Percentiles rank a stretch among this genome's conserved stretches.
Conservation (phyloP, 2,888 invertebrate species). For the Agriopis leucophaearia region DNA sequence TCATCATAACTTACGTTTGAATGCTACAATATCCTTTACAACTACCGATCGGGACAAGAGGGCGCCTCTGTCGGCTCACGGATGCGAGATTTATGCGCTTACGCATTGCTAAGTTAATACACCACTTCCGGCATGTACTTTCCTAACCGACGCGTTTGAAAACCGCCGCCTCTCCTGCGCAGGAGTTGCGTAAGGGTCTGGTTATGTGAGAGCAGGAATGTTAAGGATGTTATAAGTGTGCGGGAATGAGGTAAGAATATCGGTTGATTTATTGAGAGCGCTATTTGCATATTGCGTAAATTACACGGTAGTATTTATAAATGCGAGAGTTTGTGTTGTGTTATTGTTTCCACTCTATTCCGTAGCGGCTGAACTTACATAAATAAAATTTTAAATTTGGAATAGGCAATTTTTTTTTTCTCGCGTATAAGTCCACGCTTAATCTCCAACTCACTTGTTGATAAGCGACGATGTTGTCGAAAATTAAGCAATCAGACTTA, state of each 20-base stretch:
- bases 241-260: constrained; percentile 3
- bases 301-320: background rate
- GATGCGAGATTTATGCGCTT: constrained; percentile 65
- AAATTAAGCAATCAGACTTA: too few species aligned
- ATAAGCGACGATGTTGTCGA: too few species aligned
- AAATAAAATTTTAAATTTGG: too few species aligned
- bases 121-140: constrained; percentile 59
- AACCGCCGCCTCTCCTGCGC: constrained; percentile 60
- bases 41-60: constrained; percentile 51
- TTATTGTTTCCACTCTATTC: too few species aligned
- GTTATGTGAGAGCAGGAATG: constrained; percentile 10
- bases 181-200: constrained; percentile 46
- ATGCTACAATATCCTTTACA: constrained; percentile 31
- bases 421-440: too few species aligned
- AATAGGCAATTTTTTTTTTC: too few species aligned
- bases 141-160: constrained; percentile 58
- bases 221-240: constrained; percentile 7
- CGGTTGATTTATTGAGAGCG: background rate
- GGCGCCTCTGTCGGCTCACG: constrained; percentile 57
- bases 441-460: too few species aligned
- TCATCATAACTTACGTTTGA: constrained; percentile 29
- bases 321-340: background rate
- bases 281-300: background rate
- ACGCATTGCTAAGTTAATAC: constrained; percentile 62
- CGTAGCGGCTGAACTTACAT: too few species aligned